phyloP scores from a whole-genome alignment of 2,888 invertebrate genomes.

The Neoascia interrupta region DNA sequence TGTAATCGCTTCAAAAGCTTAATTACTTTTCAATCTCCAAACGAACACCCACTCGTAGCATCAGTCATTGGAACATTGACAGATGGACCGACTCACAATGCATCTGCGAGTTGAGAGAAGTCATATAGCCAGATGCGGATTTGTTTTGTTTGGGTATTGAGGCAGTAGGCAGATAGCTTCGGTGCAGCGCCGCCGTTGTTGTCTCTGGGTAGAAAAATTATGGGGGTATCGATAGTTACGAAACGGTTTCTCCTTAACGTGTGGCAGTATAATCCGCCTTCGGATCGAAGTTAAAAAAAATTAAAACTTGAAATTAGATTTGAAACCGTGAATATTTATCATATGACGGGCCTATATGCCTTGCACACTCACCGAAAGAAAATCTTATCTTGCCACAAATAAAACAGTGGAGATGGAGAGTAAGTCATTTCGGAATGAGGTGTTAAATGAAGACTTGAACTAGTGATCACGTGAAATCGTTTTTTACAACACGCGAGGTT shows the following conservation, averaged over 20 bases:
- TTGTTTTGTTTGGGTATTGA: conserved; percentile 4
- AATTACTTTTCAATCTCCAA: conserved; percentile 60
- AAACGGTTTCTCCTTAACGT: conserved; percentile 33
- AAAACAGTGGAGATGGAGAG: conserved; percentile 10
- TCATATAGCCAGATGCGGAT: conserved; percentile 18
- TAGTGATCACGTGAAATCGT: conserved; percentile 26
- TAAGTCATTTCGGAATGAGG: conserved; percentile 7
- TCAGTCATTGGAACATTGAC: conserved; percentile 17
- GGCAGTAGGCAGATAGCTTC: neutral
- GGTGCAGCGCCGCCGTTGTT: neutral
- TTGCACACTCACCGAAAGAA: conserved; percentile 3
- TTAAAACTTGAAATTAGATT: conserved; percentile 11
- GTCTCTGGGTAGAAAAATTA: too few relatives aligned
- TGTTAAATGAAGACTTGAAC: conserved; percentile 16
- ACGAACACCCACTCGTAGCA: conserved; percentile 49
- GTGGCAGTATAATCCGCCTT: conserved; percentile 29
- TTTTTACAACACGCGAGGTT: conserved; percentile 6
- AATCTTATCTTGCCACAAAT: conserved; percentile 20
- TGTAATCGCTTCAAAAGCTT: conserved; percentile 34
- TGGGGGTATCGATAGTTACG: conserved; percentile 25
- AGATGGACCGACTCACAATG: conserved; percentile 25
- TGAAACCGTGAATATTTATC: conserved; percentile 3
- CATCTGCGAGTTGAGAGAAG: neutral
- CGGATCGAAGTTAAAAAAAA: conserved; percentile 8
- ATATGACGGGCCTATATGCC: neutral